phyloP scores from a whole-genome alignment of 2,113 vertebrate genomes.

The Hemibagrus wyckioides region DNA sequence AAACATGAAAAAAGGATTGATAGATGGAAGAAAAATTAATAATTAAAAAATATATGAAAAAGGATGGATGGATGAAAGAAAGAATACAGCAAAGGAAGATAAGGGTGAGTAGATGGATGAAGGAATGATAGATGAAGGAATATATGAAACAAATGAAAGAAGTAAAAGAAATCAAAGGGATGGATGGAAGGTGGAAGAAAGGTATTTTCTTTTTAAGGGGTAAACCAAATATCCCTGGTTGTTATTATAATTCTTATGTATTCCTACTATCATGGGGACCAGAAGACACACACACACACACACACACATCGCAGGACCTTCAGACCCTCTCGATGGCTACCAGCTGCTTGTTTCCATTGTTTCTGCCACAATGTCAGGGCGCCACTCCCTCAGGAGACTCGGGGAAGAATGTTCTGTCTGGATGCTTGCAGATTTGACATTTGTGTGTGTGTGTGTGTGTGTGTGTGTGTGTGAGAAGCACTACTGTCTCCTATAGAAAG shows the following conservation, averaged over 20 bases:
- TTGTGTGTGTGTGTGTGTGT: background rate
- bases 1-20: background rate
- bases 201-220: background rate
- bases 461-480: background rate
- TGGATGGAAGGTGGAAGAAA: too few species aligned
- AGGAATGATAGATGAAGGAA: too few species aligned
- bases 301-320: constrained; percentile 1
- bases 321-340: background rate
- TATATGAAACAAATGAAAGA: too few species aligned
- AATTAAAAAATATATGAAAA: background rate
- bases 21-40: background rate
- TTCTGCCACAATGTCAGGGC: background rate
- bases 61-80: background rate
- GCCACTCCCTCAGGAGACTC: background rate
- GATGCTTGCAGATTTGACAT: background rate
- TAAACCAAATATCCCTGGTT: background rate
- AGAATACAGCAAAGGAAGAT: background rate
- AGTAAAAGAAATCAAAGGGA: background rate
- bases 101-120: background rate
- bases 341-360: constrained; percentile 36
- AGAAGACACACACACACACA: background rate
- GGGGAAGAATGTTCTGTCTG: constrained; percentile 9
- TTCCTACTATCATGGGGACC: background rate
- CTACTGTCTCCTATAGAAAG: background rate
- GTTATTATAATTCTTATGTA: background rate